Base-by-base conservation (phyloP, 2,888 invertebrate genomes). In the Rapana venosa region DNA sequence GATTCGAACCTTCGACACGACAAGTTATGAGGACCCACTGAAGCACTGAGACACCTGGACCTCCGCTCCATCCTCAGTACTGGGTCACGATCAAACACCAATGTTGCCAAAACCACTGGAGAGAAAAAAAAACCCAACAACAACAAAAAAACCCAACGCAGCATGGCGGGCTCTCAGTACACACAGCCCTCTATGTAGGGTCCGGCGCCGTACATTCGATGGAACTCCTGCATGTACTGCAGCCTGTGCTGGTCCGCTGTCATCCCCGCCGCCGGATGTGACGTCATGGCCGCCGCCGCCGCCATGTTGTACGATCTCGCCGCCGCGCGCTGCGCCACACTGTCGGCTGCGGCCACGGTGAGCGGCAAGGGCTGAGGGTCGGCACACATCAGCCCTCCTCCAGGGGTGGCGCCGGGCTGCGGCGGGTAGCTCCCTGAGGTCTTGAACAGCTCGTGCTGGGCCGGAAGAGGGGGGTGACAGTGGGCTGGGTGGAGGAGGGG, bases 111-210 rank as follows among this genome's bases (percentile, higher is more conserved):
- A 22, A 22, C 1, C 26, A 22, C 66, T 66, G 17, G 1, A 22
- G 13, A 66, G 13, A 26, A 66, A 66, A 66, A 13, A 66, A 66
- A 66, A 47, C 47, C 47, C 47, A 47, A 47, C 2, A 47, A 5
- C 47, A 47, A 47, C 47, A 47, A 47, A 47, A 47, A 47, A 47
- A 2, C 47, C 47, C 47, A 8, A 47, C 47, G 47, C 47, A 47
- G 8, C 47, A 47, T n/a, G n/a, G n/a, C n/a, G n/a, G n/a, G n/a
- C n/a, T n/a, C n/a, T n/a, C 90, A 94, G 89, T 94, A 94, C 2
- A 94, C 95, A 93, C 94, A 95, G 6, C 94, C 94, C 74, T 95
- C 95, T 92, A 94, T 94, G 87, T 94, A 94, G 20, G 94, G 94
- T 35, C 94, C 93, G 8, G 94, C 93, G 86, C 93, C 94, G 90